These are phyloP conservation scores for Takifugu rubripes DNA, from an alignment of 2,797 vertebrate species.

Conservation along the genomic window DNA sequence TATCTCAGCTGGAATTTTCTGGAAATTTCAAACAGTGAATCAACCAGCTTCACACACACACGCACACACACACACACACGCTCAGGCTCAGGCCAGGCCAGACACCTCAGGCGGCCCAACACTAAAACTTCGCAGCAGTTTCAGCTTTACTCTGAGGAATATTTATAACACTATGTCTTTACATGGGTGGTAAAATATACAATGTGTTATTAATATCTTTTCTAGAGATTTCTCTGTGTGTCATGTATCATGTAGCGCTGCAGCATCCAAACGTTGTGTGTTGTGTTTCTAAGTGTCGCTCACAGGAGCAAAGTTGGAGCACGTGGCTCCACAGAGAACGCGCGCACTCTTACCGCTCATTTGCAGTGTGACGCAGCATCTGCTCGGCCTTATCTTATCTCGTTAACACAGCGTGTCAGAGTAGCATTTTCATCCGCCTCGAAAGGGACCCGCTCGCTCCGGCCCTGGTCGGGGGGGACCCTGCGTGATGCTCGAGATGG, in stretches of 20 bases:
- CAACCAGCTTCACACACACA: constrained; percentile 17
- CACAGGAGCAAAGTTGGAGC: constrained; percentile 35
- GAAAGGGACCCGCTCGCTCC: constrained; percentile 47
- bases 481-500: constrained; percentile 9
- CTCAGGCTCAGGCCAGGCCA: constrained; percentile 48
- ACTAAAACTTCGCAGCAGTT: constrained; percentile 62
- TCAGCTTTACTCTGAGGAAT: constrained; percentile 26
- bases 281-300: constrained; percentile 1
- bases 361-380: constrained; percentile 46
- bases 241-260: no score
- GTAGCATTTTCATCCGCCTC: constrained; percentile 58
- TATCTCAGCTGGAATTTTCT: constrained; percentile 72
- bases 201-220: no score
- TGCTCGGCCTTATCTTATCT: constrained; percentile 64
- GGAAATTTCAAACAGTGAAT: constrained; percentile 67
- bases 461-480: constrained; percentile 40
- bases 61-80: constrained; percentile 20
- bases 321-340: constrained; percentile 22
- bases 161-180: no score
- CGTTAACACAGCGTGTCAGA: constrained; percentile 48
- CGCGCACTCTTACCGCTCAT: constrained; percentile 40
- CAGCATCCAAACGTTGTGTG: no score
- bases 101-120: constrained; percentile 49
- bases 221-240: no score
- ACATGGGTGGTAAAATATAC: no score